These are phyloP conservation scores for Cataglyphis livida DNA, from an alignment of 2,888 invertebrate genomes.

Conservation along the genomic window DNA sequence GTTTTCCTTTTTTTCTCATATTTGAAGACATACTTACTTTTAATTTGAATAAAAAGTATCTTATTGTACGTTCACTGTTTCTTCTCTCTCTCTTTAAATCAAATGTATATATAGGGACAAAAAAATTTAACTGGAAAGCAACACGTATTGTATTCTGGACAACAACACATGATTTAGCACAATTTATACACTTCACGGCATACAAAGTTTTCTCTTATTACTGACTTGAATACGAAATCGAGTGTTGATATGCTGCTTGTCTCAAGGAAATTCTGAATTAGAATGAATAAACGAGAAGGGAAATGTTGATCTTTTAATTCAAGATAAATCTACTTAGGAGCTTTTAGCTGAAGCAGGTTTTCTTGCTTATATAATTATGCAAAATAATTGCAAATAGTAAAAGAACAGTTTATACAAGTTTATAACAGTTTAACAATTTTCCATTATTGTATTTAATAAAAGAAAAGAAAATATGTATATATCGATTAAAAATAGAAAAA, in stretches of 20 bases:
- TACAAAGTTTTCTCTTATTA: conserved; percentile 45
- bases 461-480: neutral
- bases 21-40: neutral
- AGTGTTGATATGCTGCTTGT: conserved; percentile 25
- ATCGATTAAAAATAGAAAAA: neutral
- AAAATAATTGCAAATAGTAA: neutral
- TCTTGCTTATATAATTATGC: neutral
- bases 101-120: neutral
- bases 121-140: neutral
- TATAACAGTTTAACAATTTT: too few species aligned
- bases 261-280: neutral
- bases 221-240: conserved; percentile 63
- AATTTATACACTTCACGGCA: conserved; percentile 28
- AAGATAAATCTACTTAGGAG: neutral
- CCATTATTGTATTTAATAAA: neutral
- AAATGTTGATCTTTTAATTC: conserved; percentile 2
- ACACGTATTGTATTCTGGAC: conserved; percentile 15
- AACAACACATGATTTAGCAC: neutral
- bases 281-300: neutral
- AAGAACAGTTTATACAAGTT: neutral
- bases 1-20: neutral
- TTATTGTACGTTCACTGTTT: neutral
- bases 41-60: neutral
- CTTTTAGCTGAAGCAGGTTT: neutral
- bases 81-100: neutral